phyloP scores from a whole-genome alignment of 2,888 invertebrate species.

The Orgyia antiqua region DNA sequence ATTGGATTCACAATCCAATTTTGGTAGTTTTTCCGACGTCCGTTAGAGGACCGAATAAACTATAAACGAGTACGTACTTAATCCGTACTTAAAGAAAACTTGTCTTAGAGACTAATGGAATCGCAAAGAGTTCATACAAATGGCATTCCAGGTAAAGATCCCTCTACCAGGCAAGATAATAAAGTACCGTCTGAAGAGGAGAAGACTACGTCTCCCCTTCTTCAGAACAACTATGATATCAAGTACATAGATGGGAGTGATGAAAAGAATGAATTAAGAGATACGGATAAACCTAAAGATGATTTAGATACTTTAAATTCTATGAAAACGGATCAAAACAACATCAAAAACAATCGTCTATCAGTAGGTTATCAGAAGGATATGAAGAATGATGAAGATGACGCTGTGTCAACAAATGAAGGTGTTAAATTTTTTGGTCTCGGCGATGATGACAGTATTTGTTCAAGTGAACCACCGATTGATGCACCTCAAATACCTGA shows the following conservation, averaged over 20 bases:
- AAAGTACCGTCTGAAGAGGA: conserved; percentile 71
- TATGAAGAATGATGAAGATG: conserved; percentile 59
- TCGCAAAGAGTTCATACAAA: conserved; percentile 59
- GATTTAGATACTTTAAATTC: conserved; percentile 61
- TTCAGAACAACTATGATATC: conserved; percentile 48
- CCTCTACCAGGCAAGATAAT: conserved; percentile 52
- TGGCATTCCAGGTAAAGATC: conserved; percentile 70
- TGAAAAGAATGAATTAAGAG: conserved; percentile 40
- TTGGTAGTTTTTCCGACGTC: conserved; percentile 45
- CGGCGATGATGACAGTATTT: conserved; percentile 69
- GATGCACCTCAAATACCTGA: conserved; percentile 83
- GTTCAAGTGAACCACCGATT: conserved; percentile 55
- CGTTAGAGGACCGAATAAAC: conserved; percentile 44
- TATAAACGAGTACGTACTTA: conserved; percentile 44
- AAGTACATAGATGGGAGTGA: conserved; percentile 58
- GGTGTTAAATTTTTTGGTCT: conserved; percentile 75
- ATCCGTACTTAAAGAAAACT: conserved; percentile 45
- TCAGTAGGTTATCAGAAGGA: conserved; percentile 46
- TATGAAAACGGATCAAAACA: conserved; percentile 50
- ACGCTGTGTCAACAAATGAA: conserved; percentile 63
- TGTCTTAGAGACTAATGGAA: conserved; percentile 62
- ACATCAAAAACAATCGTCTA: conserved; percentile 40
- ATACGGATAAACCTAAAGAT: conserved; percentile 40
- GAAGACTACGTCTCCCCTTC: conserved; percentile 67
- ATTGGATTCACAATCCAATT: conserved; percentile 52